Evolutionary conservation across 2,888 invertebrate species (phyloP).

Genomic region (Pseudanteris insignis): DNA sequence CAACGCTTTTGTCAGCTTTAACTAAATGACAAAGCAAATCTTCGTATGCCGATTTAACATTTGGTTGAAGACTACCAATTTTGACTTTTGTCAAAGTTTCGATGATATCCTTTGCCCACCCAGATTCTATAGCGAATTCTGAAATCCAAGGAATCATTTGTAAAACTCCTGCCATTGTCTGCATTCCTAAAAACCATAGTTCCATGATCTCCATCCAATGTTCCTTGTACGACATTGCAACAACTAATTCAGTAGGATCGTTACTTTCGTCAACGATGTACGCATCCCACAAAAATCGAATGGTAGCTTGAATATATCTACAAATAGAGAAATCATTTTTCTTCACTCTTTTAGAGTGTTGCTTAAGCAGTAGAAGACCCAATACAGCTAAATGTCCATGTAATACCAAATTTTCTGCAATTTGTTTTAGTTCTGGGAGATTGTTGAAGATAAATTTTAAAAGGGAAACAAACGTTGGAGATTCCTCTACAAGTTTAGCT

Average conservation of each 20-base stretch:
- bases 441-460: conserved; percentile 87
- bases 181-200: conserved; percentile 94
- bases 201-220: conserved; percentile 91
- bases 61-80: conserved; percentile 81
- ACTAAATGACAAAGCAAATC: conserved; percentile 87
- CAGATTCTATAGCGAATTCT: conserved; percentile 90
- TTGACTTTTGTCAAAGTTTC: conserved; percentile 84
- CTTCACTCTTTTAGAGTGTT: conserved; percentile 83
- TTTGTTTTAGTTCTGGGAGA: conserved; percentile 84
- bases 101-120: conserved; percentile 91
- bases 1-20: conserved; percentile 80
- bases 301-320: conserved; percentile 87
- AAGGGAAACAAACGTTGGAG: conserved; percentile 79
- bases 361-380: conserved; percentile 83
- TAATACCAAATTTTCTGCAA: conserved; percentile 83
- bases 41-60: conserved; percentile 89
- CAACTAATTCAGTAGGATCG: conserved; percentile 82
- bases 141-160: conserved; percentile 88
- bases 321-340: conserved; percentile 90
- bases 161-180: conserved; percentile 85
- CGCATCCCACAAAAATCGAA: conserved; percentile 92
- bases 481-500: conserved; percentile 82
- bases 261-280: conserved; percentile 89
- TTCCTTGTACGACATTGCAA: conserved; percentile 86
- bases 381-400: conserved; percentile 86